A percentile compares a stretch with the other conserved stretches of the same genome.
Evolutionary conservation across 2,888 invertebrate genomes (phyloP).

Genomic region (Sesamia inferens): DNA sequence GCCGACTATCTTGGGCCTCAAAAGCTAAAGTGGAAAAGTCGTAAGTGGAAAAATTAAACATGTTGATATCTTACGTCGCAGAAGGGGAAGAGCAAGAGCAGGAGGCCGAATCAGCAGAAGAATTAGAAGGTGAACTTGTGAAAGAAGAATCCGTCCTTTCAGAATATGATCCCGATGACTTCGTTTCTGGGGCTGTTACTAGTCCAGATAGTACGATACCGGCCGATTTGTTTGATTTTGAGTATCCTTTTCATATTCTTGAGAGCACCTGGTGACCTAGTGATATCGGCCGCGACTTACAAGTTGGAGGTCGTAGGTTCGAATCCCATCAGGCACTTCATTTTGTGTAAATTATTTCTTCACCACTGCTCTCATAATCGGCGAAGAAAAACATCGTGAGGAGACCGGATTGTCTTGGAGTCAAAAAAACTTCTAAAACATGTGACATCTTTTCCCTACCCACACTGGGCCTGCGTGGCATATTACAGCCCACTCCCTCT

Average conservation of each 20-base stretch:
- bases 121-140: slow-evolving; percentile 71
- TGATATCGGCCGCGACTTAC: too few species aligned
- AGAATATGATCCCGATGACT: slow-evolving; percentile 88
- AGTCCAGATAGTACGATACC: slow-evolving; percentile 89
- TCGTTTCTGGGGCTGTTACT: slow-evolving; percentile 89
- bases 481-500: too few species aligned
- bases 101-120: not conserved
- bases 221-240: slow-evolving; percentile 90
- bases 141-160: slow-evolving; percentile 83
- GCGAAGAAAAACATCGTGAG: too few species aligned
- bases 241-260: slow-evolving; percentile 90
- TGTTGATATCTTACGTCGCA: slow-evolving; percentile 16
- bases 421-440: too few species aligned
- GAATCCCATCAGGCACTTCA: too few species aligned
- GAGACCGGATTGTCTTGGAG: too few species aligned
- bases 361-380: too few species aligned
- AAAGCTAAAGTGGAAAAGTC: not conserved
- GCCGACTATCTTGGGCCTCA: not conserved
- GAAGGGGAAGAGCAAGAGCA: slow-evolving; percentile 11
- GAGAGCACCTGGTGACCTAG: too few species aligned
- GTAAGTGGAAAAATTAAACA: not conserved
- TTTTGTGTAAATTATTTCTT: too few species aligned
- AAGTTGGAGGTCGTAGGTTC: too few species aligned
- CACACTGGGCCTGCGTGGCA: too few species aligned
- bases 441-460: too few species aligned